Percentiles rank a stretch among this genome's conserved stretches.
phyloP scores from a whole-genome alignment of 1,140 invertebrate genomes.

The Chymomyza costata region DNA sequence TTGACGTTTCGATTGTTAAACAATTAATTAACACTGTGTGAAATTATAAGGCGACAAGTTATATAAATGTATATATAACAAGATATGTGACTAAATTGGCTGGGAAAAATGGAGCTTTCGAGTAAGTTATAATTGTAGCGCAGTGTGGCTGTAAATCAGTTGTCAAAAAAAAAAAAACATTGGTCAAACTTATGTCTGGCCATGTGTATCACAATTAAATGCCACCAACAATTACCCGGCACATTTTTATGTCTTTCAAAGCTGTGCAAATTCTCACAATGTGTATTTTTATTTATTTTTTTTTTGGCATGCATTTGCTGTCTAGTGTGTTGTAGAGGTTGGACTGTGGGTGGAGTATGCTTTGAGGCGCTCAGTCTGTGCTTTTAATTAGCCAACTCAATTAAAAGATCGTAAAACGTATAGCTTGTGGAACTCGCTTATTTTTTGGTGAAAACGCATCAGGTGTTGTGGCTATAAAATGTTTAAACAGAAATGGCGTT shows the following conservation, averaged over 20 bases:
- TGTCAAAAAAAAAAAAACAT: constrained; percentile 6
- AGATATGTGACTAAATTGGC: constrained; percentile 10
- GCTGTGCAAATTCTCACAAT: constrained; percentile 56
- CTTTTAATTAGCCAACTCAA: constrained; percentile 70
- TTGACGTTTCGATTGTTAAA: constrained; percentile 48
- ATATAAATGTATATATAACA: neutral
- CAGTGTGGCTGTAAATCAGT: constrained; percentile 15
- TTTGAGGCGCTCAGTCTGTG: too few species aligned
- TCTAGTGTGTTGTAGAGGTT: too few species aligned
- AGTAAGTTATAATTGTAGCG: too few species aligned
- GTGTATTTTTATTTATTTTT: too few species aligned
- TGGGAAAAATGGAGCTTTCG: constrained; percentile 58
- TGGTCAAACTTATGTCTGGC: too few species aligned
- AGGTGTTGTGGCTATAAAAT: constrained; percentile 57
- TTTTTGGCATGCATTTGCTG: too few species aligned
- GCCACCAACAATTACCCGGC: constrained; percentile 58
- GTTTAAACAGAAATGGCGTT: constrained; percentile 2
- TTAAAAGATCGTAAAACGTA: constrained; percentile 68
- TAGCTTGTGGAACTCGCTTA: constrained; percentile 22
- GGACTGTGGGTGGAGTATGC: too few species aligned
- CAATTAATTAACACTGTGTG: constrained; percentile 72
- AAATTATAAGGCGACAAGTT: constrained; percentile 42
- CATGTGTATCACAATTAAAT: constrained; percentile 69
- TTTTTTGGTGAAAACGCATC: constrained; percentile 38
- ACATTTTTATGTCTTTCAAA: constrained; percentile 57